Base-by-base conservation (phyloP, 2,113 vertebrate genomes). In the Pterophyllum scalare region DNA sequence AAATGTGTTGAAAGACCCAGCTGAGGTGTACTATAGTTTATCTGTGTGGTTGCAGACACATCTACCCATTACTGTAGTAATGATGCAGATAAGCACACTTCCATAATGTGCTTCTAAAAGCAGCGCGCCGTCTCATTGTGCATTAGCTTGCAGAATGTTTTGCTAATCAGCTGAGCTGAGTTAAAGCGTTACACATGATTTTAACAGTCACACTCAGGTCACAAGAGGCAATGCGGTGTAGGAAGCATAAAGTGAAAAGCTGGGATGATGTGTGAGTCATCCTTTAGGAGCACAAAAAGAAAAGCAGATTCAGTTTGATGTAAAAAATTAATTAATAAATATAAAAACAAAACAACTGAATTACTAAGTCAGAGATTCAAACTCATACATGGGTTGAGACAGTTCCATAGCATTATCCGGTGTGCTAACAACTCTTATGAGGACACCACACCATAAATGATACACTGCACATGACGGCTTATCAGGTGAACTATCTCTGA, bases 401-500 rank as follows among this genome's bases (percentile, higher is more conserved):
- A 54, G 52, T 17, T 72, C 20, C 43, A 70, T 13, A 52, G 31
- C 0, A 0, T 33, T 72, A 31, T n/a, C 17, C 43, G 31, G 0
- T 72, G 2, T 31, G 24, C 65, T 52, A 72, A 72, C 65, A 72
- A n/a, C 20, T 54, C 28, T 20, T 54, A 31, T 52, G 43, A 33
- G 2, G 46, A 72, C 26, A 1, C 13, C 2, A 22, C 31, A 79
- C 61, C 9, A 9, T 38, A 38, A 38, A 38, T 9, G 35, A 10
- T 38, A 10, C 35, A 38, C 35, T 38, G 35, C 79, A 88, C 80
- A 13, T 43, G 74, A 75, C 35, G 7, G 59, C 56, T 77, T 89
- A 87, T 92, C 88, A 86, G 87, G 78, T 83, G 60, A 49, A 81
- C 64, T 60, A 84, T 92, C 82, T 80, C 61, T 82, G 85, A 79